These are phyloP conservation scores for Dipodomys ordii DNA, from an alignment of 2,113 vertebrate species.

Conservation along the genomic window DNA sequence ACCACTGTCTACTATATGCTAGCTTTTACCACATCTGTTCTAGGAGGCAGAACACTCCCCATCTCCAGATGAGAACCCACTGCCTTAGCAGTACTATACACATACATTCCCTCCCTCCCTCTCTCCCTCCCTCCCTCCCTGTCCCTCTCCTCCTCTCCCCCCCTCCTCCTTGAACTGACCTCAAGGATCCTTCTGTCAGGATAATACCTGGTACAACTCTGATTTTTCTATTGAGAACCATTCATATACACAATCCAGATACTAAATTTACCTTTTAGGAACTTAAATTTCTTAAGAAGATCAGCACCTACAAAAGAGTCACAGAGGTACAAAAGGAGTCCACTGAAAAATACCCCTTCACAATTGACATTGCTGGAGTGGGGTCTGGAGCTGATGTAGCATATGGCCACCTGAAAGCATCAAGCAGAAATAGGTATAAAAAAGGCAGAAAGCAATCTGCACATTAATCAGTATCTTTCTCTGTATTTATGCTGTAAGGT, in stretches of 20 bases:
- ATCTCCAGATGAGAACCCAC: neutral
- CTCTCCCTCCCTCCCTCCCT: too few species aligned
- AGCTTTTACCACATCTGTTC: neutral
- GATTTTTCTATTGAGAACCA: neutral
- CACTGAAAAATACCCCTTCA: conserved; percentile 95
- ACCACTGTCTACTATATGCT: neutral
- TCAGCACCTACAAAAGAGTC: conserved; percentile 97
- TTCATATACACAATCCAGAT: conserved; percentile 28
- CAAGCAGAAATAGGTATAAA: conserved; percentile 57
- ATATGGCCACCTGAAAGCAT: conserved; percentile 92
- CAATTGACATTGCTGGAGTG: conserved; percentile 96
- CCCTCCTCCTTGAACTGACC: too few species aligned
- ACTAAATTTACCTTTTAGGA: conserved; percentile 95
- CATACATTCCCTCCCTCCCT: too few species aligned
- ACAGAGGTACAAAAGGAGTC: conserved; percentile 97
- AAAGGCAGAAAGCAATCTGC: neutral
- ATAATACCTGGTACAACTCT: neutral
- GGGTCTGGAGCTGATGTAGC: conserved; percentile 96
- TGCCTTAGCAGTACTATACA: neutral
- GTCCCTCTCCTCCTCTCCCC: too few species aligned
- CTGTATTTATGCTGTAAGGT: neutral
- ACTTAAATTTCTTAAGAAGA: conserved; percentile 95
- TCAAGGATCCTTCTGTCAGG: neutral
- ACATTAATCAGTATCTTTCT: neutral
- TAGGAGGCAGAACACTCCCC: too few species aligned